Evolutionary conservation across 2,113 vertebrate genomes (phyloP), one percentile per base, ranked within the genome.

Genomic region (Pelecanus crispus): DNA sequence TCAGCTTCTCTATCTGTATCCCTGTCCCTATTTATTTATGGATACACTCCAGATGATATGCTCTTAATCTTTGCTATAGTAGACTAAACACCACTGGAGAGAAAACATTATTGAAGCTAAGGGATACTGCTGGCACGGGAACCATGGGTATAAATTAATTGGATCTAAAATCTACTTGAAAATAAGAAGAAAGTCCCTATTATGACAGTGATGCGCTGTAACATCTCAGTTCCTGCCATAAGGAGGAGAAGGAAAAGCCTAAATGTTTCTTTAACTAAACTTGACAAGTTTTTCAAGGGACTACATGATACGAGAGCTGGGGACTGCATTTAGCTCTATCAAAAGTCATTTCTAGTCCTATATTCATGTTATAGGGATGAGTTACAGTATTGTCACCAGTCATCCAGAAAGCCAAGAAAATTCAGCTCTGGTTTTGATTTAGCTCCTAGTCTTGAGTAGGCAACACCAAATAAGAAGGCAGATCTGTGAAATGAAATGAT

Each of bases 221-320:
- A 40, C 12, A 63, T 29, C 21, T 66, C 0, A 0, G 7, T n/a
- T 88, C 22, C 19, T 66, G 26, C 15, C 61, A 42, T 1, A 42
- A 42, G 59, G 17, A 87, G 32, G 4, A 79, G 8, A 81, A 66
- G 34, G 34, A 47, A 89, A 70, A 91, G 7, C 2, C 7, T 18
- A 52, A 52, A 3, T 31, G 11, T 17, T 68, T 44, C 25, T 79
- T 82, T 65, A 66, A 71, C 36, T 62, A 61, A 82, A 71, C 26
- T 38, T 70, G 24, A 22, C 19, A 66, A 47, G 47, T 71, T 80
- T 83, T 59, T n/a, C 26, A 83, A 66, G 17, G 5, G 13, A 13
- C 5, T 71, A 38, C 34, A 28, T 71, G 20, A 53, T 34, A 5
- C 0, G 2, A 63, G 42, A 75, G 11, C 34, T 67, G 17, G 7